Conservation (phyloP, 2,797 vertebrate genomes). For the Enteromius afrohamiltoni region DNA sequence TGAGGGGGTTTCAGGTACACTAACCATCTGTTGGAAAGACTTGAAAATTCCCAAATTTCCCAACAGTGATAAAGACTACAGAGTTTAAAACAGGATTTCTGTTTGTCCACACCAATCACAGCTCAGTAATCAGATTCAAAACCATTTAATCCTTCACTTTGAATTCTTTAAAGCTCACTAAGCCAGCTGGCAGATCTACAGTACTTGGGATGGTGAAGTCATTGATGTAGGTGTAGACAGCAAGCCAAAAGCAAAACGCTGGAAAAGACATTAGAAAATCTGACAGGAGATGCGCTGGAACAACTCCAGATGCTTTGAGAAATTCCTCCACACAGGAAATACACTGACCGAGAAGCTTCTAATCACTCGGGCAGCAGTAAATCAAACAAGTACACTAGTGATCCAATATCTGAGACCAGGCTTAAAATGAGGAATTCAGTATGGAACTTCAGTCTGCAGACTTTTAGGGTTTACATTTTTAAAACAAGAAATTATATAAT, state of each 20-base stretch:
- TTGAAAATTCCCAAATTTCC: not conserved
- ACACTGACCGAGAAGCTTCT: not conserved
- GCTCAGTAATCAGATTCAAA: constrained; percentile 11
- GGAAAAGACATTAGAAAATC: constrained; percentile 37
- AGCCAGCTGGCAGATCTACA: not conserved
- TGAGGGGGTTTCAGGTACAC: not conserved
- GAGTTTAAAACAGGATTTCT: constrained; percentile 2
- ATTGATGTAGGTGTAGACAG: constrained; percentile 12
- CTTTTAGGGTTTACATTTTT: not conserved
- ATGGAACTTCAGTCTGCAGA: not conserved
- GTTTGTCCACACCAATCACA: not conserved
- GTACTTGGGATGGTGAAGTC: constrained; percentile 4
- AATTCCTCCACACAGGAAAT: constrained; percentile 15
- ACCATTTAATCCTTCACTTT: not conserved
- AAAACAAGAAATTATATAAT: not conserved
- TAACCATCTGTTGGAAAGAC: not conserved
- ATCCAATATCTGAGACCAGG: not conserved
- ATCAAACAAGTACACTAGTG: not conserved
- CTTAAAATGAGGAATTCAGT: constrained; percentile 8
- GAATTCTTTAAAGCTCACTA: constrained; percentile 13
- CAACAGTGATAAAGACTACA: not conserved
- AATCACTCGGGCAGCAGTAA: constrained; percentile 24
- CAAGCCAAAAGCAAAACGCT: constrained; percentile 4
- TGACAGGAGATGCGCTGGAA: constrained; percentile 22
- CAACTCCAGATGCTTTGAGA: constrained; percentile 12